Conservation (phyloP, 92 coral and sea anemone genomes). For the Plumapathes pennacea region DNA sequence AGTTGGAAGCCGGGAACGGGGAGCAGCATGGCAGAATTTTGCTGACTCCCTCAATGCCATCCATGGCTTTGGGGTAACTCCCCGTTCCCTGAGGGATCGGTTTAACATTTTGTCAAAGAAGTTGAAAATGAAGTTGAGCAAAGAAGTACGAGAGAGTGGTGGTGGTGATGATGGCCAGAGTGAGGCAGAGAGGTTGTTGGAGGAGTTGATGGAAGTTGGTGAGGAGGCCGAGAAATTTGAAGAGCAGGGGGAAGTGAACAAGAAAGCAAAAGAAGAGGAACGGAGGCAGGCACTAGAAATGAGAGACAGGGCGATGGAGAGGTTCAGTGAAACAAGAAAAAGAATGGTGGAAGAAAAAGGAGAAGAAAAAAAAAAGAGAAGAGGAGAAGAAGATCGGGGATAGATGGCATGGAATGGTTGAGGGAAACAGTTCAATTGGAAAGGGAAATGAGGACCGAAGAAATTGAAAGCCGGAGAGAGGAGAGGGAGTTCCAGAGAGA, state of each 20-base stretch:
- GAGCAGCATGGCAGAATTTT: slow-evolving; percentile 46
- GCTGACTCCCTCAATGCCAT: slow-evolving; percentile 35
- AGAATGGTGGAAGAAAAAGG: slow-evolving; percentile 10
- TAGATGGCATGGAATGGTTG: slow-evolving; percentile 38
- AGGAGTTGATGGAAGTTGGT: slow-evolving; percentile 40
- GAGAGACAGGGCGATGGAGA: slow-evolving; percentile 59
- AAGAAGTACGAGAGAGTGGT: slow-evolving; percentile 55
- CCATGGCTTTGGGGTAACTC: slow-evolving; percentile 29
- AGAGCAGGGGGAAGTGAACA: slow-evolving; percentile 16
- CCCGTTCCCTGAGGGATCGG: slow-evolving; percentile 50
- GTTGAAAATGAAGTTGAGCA: slow-evolving; percentile 28
- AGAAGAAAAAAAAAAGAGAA: slow-evolving; percentile 1
- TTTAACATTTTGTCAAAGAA: slow-evolving; percentile 36
- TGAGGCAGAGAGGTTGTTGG: slow-evolving; percentile 46
- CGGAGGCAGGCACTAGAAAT: slow-evolving; percentile 37
- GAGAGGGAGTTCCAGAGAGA: slow-evolving; percentile 6
- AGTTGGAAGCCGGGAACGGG: slow-evolving; percentile 41
- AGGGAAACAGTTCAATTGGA: slow-evolving; percentile 23
- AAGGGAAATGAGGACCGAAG: slow-evolving; percentile 10
- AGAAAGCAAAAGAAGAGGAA: slow-evolving; percentile 39
- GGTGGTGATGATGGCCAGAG: slow-evolving; percentile 53
- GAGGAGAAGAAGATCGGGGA: slow-evolving; percentile 23
- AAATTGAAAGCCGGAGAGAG: slow-evolving; percentile 14
- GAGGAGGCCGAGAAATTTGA: slow-evolving; percentile 41
- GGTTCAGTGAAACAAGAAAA: slow-evolving; percentile 45